Conservation (phyloP, 2,113 vertebrate species). For the Hippocampus mohnikei region DNA sequence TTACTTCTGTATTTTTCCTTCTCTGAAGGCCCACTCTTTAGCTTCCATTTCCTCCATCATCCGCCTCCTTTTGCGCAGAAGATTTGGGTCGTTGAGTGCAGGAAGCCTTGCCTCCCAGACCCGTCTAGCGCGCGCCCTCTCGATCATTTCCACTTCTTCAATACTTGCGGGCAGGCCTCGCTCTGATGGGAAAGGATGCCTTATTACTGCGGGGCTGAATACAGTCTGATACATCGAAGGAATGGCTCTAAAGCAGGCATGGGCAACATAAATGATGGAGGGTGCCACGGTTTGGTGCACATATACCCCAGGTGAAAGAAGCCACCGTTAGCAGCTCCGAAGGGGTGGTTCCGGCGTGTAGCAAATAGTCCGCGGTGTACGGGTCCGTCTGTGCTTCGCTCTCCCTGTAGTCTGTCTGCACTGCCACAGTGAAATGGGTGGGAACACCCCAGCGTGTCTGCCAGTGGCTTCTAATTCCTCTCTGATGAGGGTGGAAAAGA, state of each 20-base stretch:
- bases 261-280: too few species aligned
- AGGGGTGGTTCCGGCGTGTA: slow-evolving; percentile 72
- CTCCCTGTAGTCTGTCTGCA: slow-evolving; percentile 94
- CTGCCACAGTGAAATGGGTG: slow-evolving; percentile 71
- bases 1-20: slow-evolving; percentile 88
- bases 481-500: slow-evolving; percentile 31
- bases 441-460: neutral
- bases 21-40: slow-evolving; percentile 89
- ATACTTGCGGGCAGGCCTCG: slow-evolving; percentile 86
- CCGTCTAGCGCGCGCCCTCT: slow-evolving; percentile 78
- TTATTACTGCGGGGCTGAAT: neutral
- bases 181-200: slow-evolving; percentile 64
- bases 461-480: slow-evolving; percentile 10
- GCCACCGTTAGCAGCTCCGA: slow-evolving; percentile 86
- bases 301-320: slow-evolving; percentile 83
- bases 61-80: slow-evolving; percentile 75
- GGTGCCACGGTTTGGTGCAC: neutral
- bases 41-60: slow-evolving; percentile 91
- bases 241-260: too few species aligned
- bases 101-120: slow-evolving; percentile 87
- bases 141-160: slow-evolving; percentile 88
- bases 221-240: neutral
- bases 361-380: slow-evolving; percentile 81
- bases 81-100: slow-evolving; percentile 65
- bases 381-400: slow-evolving; percentile 91